These are phyloP conservation scores for Rhagoletis zephyria DNA, from an alignment of 1,140 invertebrate genomes.

Conservation along the genomic window DNA sequence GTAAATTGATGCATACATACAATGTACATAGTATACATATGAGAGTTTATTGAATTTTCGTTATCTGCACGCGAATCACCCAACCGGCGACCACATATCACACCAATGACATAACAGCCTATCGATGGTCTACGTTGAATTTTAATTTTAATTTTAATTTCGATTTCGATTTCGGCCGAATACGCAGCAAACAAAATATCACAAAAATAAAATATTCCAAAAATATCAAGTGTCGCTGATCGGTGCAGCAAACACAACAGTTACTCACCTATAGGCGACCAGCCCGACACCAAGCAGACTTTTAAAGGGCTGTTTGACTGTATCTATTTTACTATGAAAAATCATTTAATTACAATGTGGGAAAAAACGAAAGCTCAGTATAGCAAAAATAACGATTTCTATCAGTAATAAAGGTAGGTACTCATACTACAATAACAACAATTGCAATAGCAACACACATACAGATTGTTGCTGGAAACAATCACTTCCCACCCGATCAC, in stretches of 20 bases:
- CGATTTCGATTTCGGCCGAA: not conserved
- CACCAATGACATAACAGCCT: not conserved
- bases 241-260: not conserved
- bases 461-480: not conserved
- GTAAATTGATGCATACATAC: no score
- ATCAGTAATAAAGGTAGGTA: constrained; percentile 15
- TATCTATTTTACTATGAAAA: not conserved
- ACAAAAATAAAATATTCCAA: not conserved
- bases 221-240: not conserved
- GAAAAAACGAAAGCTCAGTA: not conserved
- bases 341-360: not conserved
- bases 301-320: not conserved
- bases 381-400: not conserved
- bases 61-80: no score
- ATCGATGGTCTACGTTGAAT: not conserved
- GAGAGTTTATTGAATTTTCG: no score
- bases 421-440: not conserved
- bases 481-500: not conserved
- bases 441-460: not conserved
- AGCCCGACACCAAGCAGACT: not conserved
- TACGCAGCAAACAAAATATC: not conserved
- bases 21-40: no score
- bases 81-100: no score
- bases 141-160: not conserved
- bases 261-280: not conserved